Evolutionary conservation across 2,888 invertebrate genomes (phyloP).

Genomic region (Dryobota labecula): DNA sequence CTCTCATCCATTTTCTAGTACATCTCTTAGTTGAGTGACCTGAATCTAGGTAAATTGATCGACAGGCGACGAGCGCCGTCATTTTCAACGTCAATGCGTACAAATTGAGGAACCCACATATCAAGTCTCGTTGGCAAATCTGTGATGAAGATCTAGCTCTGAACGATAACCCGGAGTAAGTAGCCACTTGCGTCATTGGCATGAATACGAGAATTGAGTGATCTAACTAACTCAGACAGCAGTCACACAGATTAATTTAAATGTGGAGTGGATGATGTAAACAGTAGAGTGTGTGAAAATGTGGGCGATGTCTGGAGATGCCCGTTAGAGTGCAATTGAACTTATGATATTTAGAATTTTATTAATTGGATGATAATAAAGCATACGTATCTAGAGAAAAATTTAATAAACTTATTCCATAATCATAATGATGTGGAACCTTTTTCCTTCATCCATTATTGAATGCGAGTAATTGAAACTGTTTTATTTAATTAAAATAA

Average conservation of each 20-base stretch:
- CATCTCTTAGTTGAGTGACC: constrained; percentile 78
- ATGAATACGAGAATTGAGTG: constrained; percentile 61
- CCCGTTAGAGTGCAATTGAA: constrained; percentile 2
- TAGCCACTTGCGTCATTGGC: constrained; percentile 62
- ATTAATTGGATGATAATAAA: constrained; percentile 19
- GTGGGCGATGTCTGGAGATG: constrained; percentile 39
- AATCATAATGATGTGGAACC: neutral
- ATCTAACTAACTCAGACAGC: constrained; percentile 48
- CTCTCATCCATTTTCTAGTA: constrained; percentile 18
- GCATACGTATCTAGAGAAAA: neutral
- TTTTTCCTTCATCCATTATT: neutral
- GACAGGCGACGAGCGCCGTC: constrained; percentile 80
- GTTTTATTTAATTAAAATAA: constrained; percentile 11
- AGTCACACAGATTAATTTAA: constrained; percentile 61
- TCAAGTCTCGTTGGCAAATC: constrained; percentile 82
- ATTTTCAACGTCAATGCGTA: constrained; percentile 75
- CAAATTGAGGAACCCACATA: constrained; percentile 88
- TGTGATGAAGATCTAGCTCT: constrained; percentile 81
- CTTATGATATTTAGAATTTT: constrained; percentile 29
- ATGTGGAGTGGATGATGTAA: constrained; percentile 47
- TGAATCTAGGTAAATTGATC: constrained; percentile 84
- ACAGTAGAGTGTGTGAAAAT: constrained; percentile 41
- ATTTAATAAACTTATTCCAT: neutral
- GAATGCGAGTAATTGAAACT: neutral
- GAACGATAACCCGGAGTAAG: constrained; percentile 74